phyloP scores from a whole-genome alignment of 2,113 vertebrate genomes.

The Xerus inauris region DNA sequence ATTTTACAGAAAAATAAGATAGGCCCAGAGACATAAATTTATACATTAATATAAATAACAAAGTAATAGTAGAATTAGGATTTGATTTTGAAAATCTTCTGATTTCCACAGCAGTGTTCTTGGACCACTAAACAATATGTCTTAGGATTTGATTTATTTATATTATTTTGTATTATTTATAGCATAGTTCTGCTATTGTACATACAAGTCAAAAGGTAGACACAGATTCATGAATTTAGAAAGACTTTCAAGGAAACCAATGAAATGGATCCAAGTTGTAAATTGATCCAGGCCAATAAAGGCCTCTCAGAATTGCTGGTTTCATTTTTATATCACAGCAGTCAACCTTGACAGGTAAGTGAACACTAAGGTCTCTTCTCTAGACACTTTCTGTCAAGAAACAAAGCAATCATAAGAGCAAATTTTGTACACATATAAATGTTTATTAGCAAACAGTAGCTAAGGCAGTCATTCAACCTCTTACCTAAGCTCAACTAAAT shows the following conservation, averaged over 20 bases:
- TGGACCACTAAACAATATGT: not conserved
- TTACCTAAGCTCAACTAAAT: not conserved
- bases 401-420: not conserved
- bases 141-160: not conserved
- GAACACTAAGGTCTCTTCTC: not conserved
- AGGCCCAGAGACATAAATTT: not conserved
- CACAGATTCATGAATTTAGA: not conserved
- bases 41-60: not conserved
- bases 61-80: not conserved
- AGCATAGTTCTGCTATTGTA: not conserved
- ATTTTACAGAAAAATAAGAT: not conserved
- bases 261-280: not conserved
- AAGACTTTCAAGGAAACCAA: not conserved
- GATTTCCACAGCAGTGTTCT: not conserved
- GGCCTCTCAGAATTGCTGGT: not conserved
- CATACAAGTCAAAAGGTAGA: not conserved
- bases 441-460: not conserved
- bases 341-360: not conserved
- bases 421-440: not conserved
- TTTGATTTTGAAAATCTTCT: no score
- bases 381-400: not conserved
- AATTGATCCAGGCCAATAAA: not conserved
- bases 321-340: not conserved
- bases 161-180: not conserved
- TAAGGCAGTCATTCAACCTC: not conserved